Evolutionary conservation across 2,797 vertebrate species (phyloP).

Genomic region (Sebastes diaconus): DNA sequence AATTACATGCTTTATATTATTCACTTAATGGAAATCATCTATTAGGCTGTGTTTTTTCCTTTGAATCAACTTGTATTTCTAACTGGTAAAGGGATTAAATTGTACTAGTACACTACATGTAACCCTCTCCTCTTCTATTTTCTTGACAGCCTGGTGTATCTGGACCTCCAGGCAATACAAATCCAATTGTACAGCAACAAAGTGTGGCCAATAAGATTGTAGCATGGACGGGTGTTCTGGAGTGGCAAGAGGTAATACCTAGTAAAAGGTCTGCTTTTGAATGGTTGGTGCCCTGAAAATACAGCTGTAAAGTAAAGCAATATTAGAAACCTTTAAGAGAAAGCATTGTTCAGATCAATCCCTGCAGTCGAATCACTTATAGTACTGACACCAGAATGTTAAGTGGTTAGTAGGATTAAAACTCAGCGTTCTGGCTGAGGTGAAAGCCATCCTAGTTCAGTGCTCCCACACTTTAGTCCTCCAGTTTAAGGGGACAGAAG

Average conservation of each 20-base stretch:
- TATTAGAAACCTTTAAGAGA: not conserved
- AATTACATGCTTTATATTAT: not conserved
- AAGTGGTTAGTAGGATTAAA: not conserved
- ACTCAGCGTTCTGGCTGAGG: not conserved
- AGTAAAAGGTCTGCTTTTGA: not conserved
- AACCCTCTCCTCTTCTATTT: constrained; percentile 5
- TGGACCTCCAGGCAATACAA: constrained; percentile 43
- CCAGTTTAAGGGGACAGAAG: not conserved
- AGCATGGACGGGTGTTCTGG: constrained; percentile 92
- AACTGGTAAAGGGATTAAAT: not conserved
- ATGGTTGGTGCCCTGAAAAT: not conserved
- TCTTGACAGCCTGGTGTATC: constrained; percentile 66
- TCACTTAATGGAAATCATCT: not conserved
- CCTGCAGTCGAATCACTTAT: not conserved
- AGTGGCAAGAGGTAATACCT: constrained; percentile 94
- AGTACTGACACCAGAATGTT: not conserved
- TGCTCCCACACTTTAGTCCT: not conserved
- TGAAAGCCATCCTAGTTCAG: not conserved
- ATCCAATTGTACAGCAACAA: constrained; percentile 78
- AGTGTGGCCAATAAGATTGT: constrained; percentile 89
- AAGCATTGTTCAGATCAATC: not conserved
- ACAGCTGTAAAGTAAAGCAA: not conserved
- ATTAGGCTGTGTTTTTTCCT: not conserved
- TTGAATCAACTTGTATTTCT: not conserved
- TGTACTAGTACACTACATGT: not conserved